Conservation (phyloP, 2,888 invertebrate genomes). For the Tetragonula carbonaria region DNA sequence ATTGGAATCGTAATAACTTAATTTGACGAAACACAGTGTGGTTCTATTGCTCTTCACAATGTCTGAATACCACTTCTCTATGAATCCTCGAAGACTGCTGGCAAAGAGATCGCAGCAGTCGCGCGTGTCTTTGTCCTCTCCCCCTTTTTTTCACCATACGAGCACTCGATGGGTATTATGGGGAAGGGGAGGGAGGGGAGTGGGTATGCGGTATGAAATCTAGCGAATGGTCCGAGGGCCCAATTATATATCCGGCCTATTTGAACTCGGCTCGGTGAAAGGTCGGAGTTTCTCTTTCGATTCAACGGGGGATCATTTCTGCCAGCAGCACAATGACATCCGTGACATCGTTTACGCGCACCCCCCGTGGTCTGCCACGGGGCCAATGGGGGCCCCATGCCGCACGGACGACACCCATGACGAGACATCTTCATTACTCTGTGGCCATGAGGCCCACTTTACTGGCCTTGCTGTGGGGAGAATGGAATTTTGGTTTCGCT, state of each 20-base stretch:
- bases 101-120: slow-evolving; percentile 19
- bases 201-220: slow-evolving; percentile 53
- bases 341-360: slow-evolving; percentile 81
- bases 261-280: slow-evolving; percentile 54
- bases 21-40: neutral
- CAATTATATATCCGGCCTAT: slow-evolving; percentile 73
- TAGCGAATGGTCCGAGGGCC: slow-evolving; percentile 64
- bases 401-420: slow-evolving; percentile 76
- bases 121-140: slow-evolving; percentile 21
- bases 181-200: neutral
- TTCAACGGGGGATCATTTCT: slow-evolving; percentile 75
- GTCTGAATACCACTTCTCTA: neutral
- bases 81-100: slow-evolving; percentile 1
- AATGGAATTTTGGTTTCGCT: neutral
- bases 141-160: slow-evolving; percentile 20
- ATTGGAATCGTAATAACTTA: neutral
- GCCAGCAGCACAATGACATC: slow-evolving; percentile 69
- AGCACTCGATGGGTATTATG: slow-evolving; percentile 58
- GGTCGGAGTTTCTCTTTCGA: slow-evolving; percentile 64
- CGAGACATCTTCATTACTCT: slow-evolving; percentile 82
- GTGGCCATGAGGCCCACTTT: slow-evolving; percentile 71
- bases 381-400: slow-evolving; percentile 71
- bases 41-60: neutral
- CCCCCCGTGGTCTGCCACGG: slow-evolving; percentile 79
- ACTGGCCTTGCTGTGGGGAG: neutral